Evolutionary conservation across 2,113 vertebrate genomes (phyloP).

Genomic region (Taurulus bubalis): DNA sequence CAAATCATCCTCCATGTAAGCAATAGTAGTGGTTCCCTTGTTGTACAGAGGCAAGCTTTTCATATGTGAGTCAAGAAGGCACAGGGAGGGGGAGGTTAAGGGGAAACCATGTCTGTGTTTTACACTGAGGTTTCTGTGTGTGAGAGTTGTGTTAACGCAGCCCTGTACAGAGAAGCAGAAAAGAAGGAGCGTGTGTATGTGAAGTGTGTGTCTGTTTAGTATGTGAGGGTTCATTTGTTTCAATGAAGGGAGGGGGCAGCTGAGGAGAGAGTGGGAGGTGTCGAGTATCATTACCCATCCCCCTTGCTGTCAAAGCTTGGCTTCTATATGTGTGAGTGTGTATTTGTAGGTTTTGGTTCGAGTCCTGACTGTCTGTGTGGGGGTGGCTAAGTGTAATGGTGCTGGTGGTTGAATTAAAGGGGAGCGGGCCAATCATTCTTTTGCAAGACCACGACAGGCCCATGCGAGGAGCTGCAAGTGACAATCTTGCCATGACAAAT

Average conservation of each 20-base stretch:
- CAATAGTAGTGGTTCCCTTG: background rate
- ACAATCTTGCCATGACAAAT: slow-evolving; percentile 57
- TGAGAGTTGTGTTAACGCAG: slow-evolving; percentile 56
- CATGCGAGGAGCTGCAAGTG: slow-evolving; percentile 53
- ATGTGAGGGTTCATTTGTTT: slow-evolving; percentile 76
- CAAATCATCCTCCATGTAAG: slow-evolving; percentile 7
- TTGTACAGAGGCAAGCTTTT: slow-evolving; percentile 42
- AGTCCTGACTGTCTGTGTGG: slow-evolving; percentile 6
- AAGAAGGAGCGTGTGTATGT: slow-evolving; percentile 56
- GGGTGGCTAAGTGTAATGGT: slow-evolving; percentile 18
- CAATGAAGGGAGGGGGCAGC: slow-evolving; percentile 55
- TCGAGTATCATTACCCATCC: slow-evolving; percentile 72
- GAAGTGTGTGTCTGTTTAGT: slow-evolving; percentile 69
- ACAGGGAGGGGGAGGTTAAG: slow-evolving; percentile 1
- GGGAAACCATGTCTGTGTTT: slow-evolving; percentile 42
- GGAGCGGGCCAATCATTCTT: slow-evolving; percentile 12
- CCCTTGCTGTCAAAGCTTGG: slow-evolving; percentile 61
- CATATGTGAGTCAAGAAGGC: slow-evolving; percentile 42
- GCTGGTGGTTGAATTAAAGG: slow-evolving; percentile 9
- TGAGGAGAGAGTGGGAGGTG: slow-evolving; percentile 74
- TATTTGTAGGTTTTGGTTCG: slow-evolving; percentile 43
- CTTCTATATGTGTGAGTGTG: slow-evolving; percentile 23
- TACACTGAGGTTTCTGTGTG: slow-evolving; percentile 73
- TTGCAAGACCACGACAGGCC: slow-evolving; percentile 27
- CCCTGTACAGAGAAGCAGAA: slow-evolving; percentile 50